These are phyloP conservation scores for Streblospio benedicti DNA, from an alignment of 1,140 invertebrate species.

Conservation along the genomic window DNA sequence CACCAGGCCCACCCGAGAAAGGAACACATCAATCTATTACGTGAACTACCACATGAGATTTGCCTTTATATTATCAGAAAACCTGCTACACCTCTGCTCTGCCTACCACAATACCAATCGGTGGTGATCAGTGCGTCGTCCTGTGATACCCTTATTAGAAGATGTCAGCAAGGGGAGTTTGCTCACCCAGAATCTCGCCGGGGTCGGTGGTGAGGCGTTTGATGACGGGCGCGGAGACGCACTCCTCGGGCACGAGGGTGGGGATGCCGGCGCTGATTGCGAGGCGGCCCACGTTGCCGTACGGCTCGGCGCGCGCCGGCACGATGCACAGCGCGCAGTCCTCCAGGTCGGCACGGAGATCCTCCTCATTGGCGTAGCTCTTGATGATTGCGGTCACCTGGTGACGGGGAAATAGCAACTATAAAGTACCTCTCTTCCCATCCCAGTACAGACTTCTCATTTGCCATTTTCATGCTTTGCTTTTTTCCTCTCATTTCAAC, in stretches of 20 bases:
- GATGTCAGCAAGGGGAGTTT: background rate
- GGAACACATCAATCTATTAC: too few relatives aligned
- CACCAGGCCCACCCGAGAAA: too few relatives aligned
- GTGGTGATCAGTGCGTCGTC: background rate
- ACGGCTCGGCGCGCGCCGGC: conserved; percentile 10
- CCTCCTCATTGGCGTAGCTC: background rate
- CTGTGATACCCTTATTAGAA: background rate
- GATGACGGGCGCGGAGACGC: background rate
- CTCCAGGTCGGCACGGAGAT: background rate
- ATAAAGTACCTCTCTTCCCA: too few relatives aligned
- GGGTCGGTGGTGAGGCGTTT: conserved; percentile 10
- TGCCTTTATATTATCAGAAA: too few relatives aligned
- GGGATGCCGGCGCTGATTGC: conserved; percentile 14
- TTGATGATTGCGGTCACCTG: background rate
- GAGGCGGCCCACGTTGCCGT: conserved; percentile 6
- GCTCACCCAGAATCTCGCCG: conserved; percentile 1
- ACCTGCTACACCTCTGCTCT: background rate
- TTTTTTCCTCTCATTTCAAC: too few relatives aligned
- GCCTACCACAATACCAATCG: background rate
- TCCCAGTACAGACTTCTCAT: too few relatives aligned
- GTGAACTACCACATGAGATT: too few relatives aligned
- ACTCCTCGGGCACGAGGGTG: conserved; percentile 9
- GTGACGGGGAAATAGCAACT: too few relatives aligned
- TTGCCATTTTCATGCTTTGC: too few relatives aligned
- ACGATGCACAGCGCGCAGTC: conserved; percentile 7